Conservation (phyloP, 2,888 invertebrate genomes). For the Hoplodrina ambigua region DNA sequence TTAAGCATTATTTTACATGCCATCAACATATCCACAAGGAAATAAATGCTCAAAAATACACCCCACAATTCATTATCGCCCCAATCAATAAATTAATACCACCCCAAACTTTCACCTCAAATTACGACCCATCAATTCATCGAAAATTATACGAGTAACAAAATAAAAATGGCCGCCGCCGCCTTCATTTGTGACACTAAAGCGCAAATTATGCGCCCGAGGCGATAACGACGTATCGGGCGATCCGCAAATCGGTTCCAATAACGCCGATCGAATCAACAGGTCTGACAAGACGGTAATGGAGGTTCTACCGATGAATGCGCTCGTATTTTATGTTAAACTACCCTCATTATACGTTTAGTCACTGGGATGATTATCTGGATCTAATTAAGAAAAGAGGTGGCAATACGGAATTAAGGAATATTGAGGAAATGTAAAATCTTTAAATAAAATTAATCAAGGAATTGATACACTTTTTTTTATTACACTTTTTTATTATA, state of each 20-base stretch:
- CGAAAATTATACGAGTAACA: conserved; percentile 48
- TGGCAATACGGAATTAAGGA: conserved; percentile 1
- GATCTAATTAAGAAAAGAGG: conserved; percentile 46
- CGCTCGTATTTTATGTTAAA: conserved; percentile 57
- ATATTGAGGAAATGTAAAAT: not conserved
- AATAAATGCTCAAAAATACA: conserved; percentile 25
- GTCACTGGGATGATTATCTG: conserved; percentile 45
- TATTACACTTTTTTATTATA: not conserved
- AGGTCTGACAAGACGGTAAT: conserved; percentile 65
- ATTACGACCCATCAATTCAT: conserved; percentile 57
- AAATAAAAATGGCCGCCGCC: conserved; percentile 52
- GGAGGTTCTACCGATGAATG: conserved; percentile 56
- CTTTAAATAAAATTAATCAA: conserved; percentile 17
- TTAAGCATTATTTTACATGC: conserved; percentile 29
- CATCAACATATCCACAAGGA: conserved; percentile 12
- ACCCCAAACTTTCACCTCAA: conserved; percentile 46
- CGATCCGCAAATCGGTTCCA: conserved; percentile 75
- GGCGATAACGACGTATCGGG: conserved; percentile 78
- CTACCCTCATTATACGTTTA: conserved; percentile 48
- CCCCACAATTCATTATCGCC: conserved; percentile 49
- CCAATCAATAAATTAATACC: conserved; percentile 57
- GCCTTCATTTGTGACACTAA: conserved; percentile 74
- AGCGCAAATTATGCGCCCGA: conserved; percentile 75
- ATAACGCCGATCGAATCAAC: conserved; percentile 72
- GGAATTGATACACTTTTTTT: not conserved